Conservation (phyloP, 92 coral and sea anemone species). For the Isaurus tuberculatus region DNA sequence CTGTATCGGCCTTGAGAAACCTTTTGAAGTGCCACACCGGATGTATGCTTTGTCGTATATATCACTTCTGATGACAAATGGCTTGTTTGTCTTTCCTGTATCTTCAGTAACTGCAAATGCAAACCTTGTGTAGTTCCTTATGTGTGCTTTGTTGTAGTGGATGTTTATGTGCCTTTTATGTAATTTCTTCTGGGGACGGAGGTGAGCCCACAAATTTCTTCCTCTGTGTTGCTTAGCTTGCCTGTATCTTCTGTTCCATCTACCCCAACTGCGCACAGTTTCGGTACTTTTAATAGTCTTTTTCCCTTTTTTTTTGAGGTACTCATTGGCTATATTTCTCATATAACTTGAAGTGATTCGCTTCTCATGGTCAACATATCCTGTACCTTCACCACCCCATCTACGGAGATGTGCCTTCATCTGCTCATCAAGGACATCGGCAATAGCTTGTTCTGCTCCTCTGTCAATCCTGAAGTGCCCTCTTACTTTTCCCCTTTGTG, state of each 20-base stretch:
- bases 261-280: conserved; percentile 49
- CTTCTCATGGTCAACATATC: conserved; percentile 35
- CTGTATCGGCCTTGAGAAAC: conserved; percentile 49
- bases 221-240: conserved; percentile 60
- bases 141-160: conserved; percentile 22
- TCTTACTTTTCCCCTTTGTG: too few relatives aligned
- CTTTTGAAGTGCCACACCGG: conserved; percentile 52
- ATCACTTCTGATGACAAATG: conserved; percentile 33
- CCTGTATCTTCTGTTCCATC: conserved; percentile 25
- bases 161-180: conserved; percentile 13
- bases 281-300: conserved; percentile 16
- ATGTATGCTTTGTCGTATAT: conserved; percentile 52
- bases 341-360: conserved; percentile 17
- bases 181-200: conserved; percentile 28
- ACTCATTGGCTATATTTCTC: background rate
- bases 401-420: background rate
- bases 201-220: conserved; percentile 34
- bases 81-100: conserved; percentile 13
- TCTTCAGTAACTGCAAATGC: background rate
- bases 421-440: conserved; percentile 12
- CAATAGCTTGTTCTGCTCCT: conserved; percentile 17
- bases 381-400: conserved; percentile 44
- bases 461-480: background rate
- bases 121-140: background rate
- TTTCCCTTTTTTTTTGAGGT: conserved; percentile 1